Evolutionary conservation across 2,113 vertebrate genomes (phyloP), one percentile per base, ranked within the genome.

Genomic region (Rhizomys pruinosus): DNA sequence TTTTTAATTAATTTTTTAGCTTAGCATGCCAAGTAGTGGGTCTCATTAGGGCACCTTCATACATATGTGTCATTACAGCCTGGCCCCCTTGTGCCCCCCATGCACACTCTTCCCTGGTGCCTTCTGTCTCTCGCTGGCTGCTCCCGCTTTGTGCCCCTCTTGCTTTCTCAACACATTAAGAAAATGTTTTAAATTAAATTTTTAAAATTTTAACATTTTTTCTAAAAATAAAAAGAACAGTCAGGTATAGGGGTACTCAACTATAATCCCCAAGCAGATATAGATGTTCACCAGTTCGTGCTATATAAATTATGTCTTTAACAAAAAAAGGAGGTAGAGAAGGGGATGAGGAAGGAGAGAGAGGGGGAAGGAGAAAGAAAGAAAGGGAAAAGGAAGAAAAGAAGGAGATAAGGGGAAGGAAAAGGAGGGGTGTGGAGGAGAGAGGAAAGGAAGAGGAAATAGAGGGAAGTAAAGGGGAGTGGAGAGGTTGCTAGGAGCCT

Each of bases 391-490:
- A 0, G 29, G 29, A 22, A 17, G 27, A 11, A 5, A 76, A 12
- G 29, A 22, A 2, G 17, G 7, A 27, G 7, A 47, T 7, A 7
- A 27, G 15, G 25, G 5, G 12, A 13, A 29, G 7, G 4, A 4
- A 3, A 15, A 13, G 16, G 29, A 15, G 1, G 27, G 3, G 27
- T 17, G 4, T 23, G 2, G 23, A 9, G 6, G 37, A 8, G 15
- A 19, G 27, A 0, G 1, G 20, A n/a, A 23, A n/a, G 20, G 12
- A 13, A 42, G 19, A 11, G 44, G 52, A n/a, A 52, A 68, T 2
- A 17, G 5, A 16, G 25, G 23, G 10, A 32, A 17, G n/a, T 5
- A 57, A 13, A 2, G 4, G 34, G 7, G 42, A 27, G 47, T 4
- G 42, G 42, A 47, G 3, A 12, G 13, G 23, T 7, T 2, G 42